phyloP scores from a whole-genome alignment of 2,888 invertebrate genomes.

The Macrophya alboannulata region DNA sequence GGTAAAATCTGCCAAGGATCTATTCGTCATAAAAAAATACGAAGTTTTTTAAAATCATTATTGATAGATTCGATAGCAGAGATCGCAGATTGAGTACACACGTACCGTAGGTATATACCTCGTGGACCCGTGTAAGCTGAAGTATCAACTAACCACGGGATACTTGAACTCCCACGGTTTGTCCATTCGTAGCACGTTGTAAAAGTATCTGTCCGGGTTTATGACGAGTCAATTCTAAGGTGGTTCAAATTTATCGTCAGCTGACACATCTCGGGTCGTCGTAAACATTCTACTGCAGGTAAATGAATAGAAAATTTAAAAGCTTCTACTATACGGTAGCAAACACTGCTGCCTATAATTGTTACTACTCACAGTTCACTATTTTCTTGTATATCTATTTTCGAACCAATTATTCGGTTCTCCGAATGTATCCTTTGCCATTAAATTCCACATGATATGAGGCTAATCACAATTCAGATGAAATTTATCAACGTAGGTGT shows the following conservation, averaged over 20 bases:
- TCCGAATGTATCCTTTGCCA: neutral
- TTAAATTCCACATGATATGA: neutral
- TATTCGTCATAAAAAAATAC: too few species aligned
- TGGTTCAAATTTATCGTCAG: conserved; percentile 50
- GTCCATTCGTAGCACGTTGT: conserved; percentile 45
- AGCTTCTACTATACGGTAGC: conserved; percentile 39
- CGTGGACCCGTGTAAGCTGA: neutral
- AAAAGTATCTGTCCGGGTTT: conserved; percentile 49
- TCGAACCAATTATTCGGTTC: neutral
- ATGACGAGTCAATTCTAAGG: conserved; percentile 54
- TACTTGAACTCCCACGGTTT: conserved; percentile 45
- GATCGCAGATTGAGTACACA: neutral
- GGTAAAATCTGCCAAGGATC: too few species aligned
- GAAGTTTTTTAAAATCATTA: neutral
- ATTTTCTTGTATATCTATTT: neutral
- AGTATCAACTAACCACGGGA: neutral
- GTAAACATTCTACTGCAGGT: conserved; percentile 31
- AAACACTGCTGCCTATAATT: neutral
- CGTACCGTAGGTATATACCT: neutral
- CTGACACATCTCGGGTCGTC: conserved; percentile 44
- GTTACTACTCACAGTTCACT: neutral
- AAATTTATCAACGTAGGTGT: neutral
- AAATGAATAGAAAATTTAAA: conserved; percentile 35
- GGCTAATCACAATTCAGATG: neutral
- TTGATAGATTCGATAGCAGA: neutral